Conservation (phyloP, 1,140 invertebrate species). For the Eriocheir sinensis region DNA sequence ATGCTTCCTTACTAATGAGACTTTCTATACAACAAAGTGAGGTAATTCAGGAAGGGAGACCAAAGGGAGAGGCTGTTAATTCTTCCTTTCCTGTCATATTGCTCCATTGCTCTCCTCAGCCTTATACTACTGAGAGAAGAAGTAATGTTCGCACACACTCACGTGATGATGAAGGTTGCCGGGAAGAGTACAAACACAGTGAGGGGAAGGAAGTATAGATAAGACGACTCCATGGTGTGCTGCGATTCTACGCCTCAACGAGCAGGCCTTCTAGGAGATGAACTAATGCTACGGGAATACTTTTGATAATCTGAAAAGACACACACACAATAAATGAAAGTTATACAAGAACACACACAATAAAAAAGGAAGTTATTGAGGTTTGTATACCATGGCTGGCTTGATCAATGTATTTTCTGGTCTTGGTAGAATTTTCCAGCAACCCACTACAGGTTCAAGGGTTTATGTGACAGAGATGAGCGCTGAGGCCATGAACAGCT, state of each 20-base stretch:
- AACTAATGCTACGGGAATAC: conserved; percentile 28
- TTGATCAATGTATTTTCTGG: too few species aligned
- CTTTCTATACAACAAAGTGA: too few species aligned
- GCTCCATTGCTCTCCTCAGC: not conserved
- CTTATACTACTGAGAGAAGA: not conserved
- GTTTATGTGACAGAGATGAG: too few species aligned
- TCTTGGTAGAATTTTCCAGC: too few species aligned
- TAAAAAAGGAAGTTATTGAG: too few species aligned
- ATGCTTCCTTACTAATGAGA: too few species aligned
- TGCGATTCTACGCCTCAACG: not conserved
- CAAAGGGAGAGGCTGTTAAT: not conserved
- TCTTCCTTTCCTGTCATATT: not conserved
- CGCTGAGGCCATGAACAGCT: too few species aligned
- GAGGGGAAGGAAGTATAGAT: conserved; percentile 84
- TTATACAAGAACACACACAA: too few species aligned
- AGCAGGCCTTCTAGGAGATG: conserved; percentile 4
- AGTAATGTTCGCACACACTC: not conserved
- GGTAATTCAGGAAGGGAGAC: not conserved
- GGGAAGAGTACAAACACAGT: conserved; percentile 85
- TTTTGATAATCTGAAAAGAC: conserved; percentile 23
- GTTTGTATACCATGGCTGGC: too few species aligned
- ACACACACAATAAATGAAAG: too few species aligned
- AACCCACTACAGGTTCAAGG: too few species aligned
- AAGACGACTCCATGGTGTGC: conserved; percentile 78
- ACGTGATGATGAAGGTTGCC: conserved; percentile 85